Base-by-base conservation (phyloP, 2,888 invertebrate genomes). In the Scaptodrosophila latifasciaeformis region DNA sequence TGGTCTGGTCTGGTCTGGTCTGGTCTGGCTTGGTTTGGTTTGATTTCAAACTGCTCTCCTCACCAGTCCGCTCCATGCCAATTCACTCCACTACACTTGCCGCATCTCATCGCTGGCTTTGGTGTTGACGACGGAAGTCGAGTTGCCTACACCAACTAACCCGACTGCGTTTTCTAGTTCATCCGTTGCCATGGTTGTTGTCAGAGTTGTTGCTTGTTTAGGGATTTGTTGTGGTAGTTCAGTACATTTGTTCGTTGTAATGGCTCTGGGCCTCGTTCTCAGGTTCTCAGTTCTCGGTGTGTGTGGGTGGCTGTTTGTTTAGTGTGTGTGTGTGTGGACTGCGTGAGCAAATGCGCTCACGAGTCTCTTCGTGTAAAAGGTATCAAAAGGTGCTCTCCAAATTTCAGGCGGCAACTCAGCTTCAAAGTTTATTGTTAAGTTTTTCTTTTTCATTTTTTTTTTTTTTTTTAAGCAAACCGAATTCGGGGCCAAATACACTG, bases 201-300 rank as follows among this genome's bases (percentile, higher is more conserved):
- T 62, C 34, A 12, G 24, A 62, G 71, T 70, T 75, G 69, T 54
- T 67, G 66, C 70, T 74, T 75, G 77, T 74, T 74, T 74, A 70
- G 77, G 77, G 72, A 74, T 77, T 74, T 75, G 74, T 71, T 78
- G 71, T 67, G 78, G 76, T 65, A 75, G 69, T 61, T 60, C 69
- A 74, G 70, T 70, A 75, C 78, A 75, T 76, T 75, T 78, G 72
- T 71, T 59, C 54, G 44, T 58, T 49, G 69, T 64, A 72, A 77
- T 68, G 61, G 56, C 61, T 65, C 59, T 47, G 65, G 62, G 54
- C 49, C 42, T 21, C 29, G 10, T 17, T 46, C 30, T 46, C n/a
- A 51, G 27, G 40, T 2, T 1, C 24, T 27, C 40, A 46, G 29
- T 43, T 6, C 19, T 12, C 39, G 40, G 44, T 35, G 39, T 34